Evolutionary conservation across 2,888 invertebrate species (phyloP), one percentile per base, ranked within the genome.

Genomic region (Elmis aenea): DNA sequence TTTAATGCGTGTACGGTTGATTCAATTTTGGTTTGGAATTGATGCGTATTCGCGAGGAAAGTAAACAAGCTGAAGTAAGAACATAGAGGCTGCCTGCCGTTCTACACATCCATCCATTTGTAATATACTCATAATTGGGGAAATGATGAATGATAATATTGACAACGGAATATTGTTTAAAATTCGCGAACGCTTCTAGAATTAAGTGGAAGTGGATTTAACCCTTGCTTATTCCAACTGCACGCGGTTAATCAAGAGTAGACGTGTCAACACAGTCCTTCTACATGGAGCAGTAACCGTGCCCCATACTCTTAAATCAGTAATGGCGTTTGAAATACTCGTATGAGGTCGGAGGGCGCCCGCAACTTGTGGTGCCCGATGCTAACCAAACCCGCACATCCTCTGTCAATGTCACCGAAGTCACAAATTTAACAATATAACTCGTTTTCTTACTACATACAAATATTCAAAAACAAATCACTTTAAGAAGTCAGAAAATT

Each of bases 161-260:
- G 66, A 67, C 65, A 59, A 52, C 45, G 42, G 54, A 58, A 58
- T 60, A 61, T 61, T 64, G 62, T 62, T 66, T 64, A 63, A 65
- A 64, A 65, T 62, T 62, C 63, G 58, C 57, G 55, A 54, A 58
- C 61, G 61, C 55, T 50, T 54, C 50, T 51, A 49, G 61, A 62
- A 66, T 64, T 65, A 63, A 64, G 63, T 55, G 65, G 66, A 65
- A 67, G 64, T 65, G 62, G 62, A 54, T 57, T 58, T 60, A 61
- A 59, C 59, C 60, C 60, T 54, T 55, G 45, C 54, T 50, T 44
- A 38, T 50, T 55, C 55, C 49, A 57, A 56, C 55, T 52, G 49
- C 44, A 40, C 40, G 52, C 52, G 58, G 59, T 59, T 61, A 59
- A 59, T 58, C 57, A 58, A 51, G 50, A 50, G 55, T 46, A 45